Evolutionary conservation across 2,888 invertebrate species (phyloP), one percentile per base, ranked within the genome.

Genomic region (Pseudococcus viburni): DNA sequence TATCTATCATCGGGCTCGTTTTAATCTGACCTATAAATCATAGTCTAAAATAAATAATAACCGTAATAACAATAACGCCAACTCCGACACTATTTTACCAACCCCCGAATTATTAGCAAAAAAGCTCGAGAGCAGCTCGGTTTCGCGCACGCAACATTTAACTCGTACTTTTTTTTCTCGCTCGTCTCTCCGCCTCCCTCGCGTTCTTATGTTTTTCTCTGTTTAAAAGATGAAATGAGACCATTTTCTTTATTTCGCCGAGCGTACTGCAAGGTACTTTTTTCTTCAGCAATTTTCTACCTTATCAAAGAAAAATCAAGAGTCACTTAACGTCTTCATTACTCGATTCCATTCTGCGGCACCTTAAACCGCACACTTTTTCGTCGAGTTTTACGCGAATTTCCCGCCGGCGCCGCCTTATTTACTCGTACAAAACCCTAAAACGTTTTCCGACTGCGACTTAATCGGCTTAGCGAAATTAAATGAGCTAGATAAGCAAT

Each of bases 251-350:
- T 73, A 19, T 33, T 22, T 33, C 39, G n/a, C 64, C 3, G 64
- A 4, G 64, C 64, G 12, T 11, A 51, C 51, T 3, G 7, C 12
- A 51, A 11, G 64, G 64, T 64, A 33, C 22, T 73, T 73, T 64
- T 73, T 73, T 73, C 73, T 33, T 12, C 73, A 8, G 15, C 22
- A 22, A 73, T 73, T 73, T 73, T 73, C 73, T 73, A 73, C 73
- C 73, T 73, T 73, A 73, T 73, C 73, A 73, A 73, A 73, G 73
- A 33, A 73, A 73, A 73, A 73, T 73, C 73, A 73, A 73, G 73
- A 73, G 73, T 73, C 73, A 73, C 73, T 73, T 73, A 73, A 73
- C 73, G 73, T 73, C 73, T 73, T 73, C 73, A 73, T 73, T 73
- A 51, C 22, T 73, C 73, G 39, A 51, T 73, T 73, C 33, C 33